A percentile compares a stretch with the other conserved stretches of the same genome.
phyloP scores from a whole-genome alignment of 2,797 vertebrate species.

The Hipposideros larvatus region DNA sequence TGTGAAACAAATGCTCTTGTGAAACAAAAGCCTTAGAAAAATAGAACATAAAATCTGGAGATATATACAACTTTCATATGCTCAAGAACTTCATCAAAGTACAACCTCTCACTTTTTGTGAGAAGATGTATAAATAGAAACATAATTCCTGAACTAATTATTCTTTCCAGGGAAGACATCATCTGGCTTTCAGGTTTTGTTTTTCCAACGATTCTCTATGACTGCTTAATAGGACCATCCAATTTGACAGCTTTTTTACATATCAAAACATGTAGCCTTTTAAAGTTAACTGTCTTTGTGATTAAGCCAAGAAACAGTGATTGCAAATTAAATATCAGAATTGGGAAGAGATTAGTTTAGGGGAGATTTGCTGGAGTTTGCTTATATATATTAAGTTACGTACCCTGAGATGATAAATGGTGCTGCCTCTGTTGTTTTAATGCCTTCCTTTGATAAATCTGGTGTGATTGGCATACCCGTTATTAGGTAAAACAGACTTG shows the following conservation, averaged over 20 bases:
- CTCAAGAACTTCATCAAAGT: background rate
- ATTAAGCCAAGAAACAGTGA: background rate
- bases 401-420: background rate
- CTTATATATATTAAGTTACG: background rate
- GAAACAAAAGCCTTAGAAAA: background rate
- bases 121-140: background rate
- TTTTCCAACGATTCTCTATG: background rate
- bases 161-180: background rate
- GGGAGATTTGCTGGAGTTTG: background rate
- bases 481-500: slow-evolving; percentile 77
- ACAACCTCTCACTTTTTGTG: background rate
- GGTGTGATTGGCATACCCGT: slow-evolving; percentile 61
- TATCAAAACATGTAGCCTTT: background rate
- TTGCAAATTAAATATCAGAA: background rate
- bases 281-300: background rate
- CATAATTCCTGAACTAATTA: background rate
- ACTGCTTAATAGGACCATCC: fast-evolving
- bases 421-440: background rate
- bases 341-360: fast-evolving
- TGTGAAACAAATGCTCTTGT: background rate
- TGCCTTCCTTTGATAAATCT: slow-evolving; percentile 50
- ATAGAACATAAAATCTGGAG: background rate
- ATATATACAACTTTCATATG: background rate
- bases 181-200: background rate
- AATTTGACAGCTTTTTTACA: background rate